Evolutionary conservation across 2,797 vertebrate species (phyloP).

Genomic region (Kryptolebias ocellatus): DNA sequence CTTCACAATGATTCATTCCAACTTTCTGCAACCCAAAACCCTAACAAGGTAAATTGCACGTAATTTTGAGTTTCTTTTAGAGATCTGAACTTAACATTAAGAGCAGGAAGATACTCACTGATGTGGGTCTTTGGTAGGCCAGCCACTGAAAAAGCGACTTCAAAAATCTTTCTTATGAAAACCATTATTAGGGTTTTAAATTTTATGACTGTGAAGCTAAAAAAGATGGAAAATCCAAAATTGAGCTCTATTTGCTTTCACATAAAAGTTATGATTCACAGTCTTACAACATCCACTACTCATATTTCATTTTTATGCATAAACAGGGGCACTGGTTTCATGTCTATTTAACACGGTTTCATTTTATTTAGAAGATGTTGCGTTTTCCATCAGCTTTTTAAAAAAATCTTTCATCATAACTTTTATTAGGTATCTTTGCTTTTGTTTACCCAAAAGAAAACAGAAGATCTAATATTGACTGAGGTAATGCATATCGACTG

Average conservation of each 20-base stretch:
- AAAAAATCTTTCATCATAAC: background rate
- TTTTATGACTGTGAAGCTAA: constrained; percentile 13
- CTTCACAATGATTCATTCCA: constrained; percentile 67
- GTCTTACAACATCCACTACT: background rate
- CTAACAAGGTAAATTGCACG: constrained; percentile 71
- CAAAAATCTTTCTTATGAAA: constrained; percentile 18
- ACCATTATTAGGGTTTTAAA: constrained; percentile 36
- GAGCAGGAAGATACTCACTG: constrained; percentile 52
- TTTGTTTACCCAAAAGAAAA: too few species aligned
- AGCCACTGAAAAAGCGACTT: constrained; percentile 18
- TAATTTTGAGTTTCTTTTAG: constrained; percentile 63
- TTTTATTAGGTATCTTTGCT: too few species aligned
- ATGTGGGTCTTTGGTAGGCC: constrained; percentile 27
- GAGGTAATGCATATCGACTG: too few species aligned
- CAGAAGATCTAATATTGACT: too few species aligned
- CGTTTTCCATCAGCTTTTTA: background rate
- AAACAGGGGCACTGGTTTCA: constrained; percentile 4
- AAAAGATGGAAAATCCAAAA: background rate
- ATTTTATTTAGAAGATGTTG: background rate
- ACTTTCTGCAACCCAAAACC: constrained; percentile 68
- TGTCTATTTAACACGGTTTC: background rate
- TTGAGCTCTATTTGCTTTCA: background rate
- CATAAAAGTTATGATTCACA: background rate
- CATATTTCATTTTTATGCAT: background rate
- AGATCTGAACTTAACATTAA: constrained; percentile 42